A percentile compares a stretch with the other conserved stretches of the same genome.
Conservation (phyloP, 1,140 invertebrate species). For the Aphelinus certus region DNA sequence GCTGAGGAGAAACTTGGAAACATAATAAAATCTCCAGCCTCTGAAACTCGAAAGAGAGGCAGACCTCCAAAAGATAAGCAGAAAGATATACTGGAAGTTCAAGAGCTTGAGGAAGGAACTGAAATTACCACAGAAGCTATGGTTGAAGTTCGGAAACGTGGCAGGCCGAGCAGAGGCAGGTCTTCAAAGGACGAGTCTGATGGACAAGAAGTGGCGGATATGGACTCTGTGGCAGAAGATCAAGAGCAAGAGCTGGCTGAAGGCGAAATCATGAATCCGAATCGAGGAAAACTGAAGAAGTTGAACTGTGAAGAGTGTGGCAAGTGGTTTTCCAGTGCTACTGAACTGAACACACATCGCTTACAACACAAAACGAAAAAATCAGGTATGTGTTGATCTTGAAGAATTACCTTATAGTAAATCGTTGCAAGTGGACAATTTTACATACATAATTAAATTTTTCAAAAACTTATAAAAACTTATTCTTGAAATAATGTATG, state of each 20-base stretch:
- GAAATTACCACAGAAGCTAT: constrained; percentile 4
- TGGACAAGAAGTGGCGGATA: constrained; percentile 8
- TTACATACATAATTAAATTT: no score
- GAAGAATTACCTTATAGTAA: no score
- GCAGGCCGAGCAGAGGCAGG: neutral
- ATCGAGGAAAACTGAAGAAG: constrained; percentile 49
- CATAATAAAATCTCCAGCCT: neutral
- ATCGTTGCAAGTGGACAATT: no score
- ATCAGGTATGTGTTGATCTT: constrained; percentile 45
- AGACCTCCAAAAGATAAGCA: constrained; percentile 41
- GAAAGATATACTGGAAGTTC: constrained; percentile 20
- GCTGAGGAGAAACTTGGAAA: constrained; percentile 10
- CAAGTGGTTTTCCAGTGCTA: constrained; percentile 53
- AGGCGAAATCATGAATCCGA: constrained; percentile 31
- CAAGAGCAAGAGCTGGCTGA: constrained; percentile 13
- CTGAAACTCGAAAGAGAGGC: constrained; percentile 1
- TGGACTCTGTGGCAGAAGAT: neutral
- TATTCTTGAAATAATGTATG: no score
- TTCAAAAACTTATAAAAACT: no score
- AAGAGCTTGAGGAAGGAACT: constrained; percentile 22
- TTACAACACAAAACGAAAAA: constrained; percentile 55
- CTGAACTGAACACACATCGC: constrained; percentile 49
- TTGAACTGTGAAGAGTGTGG: constrained; percentile 52
- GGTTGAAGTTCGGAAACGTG: neutral
- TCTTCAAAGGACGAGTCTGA: constrained; percentile 17